These are phyloP conservation scores for Drosophila melanocephala DNA, from an alignment of 2,888 invertebrate genomes.

Conservation along the genomic window DNA sequence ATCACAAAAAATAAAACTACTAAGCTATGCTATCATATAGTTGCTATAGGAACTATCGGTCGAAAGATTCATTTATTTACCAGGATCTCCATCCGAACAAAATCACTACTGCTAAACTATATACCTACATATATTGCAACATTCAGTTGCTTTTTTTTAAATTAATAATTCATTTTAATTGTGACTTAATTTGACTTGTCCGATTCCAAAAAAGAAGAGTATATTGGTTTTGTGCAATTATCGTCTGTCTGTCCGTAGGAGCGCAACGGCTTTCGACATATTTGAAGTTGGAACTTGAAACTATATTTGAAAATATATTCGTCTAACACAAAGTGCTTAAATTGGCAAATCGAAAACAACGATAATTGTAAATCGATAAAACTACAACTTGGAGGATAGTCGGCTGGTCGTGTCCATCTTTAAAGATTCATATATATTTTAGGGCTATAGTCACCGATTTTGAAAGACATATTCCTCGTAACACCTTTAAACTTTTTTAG, in stretches of 20 bases:
- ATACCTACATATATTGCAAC: neutral
- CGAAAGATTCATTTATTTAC: neutral
- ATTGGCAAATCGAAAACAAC: neutral
- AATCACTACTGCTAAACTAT: neutral
- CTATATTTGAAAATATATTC: neutral
- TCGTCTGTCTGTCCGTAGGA: neutral
- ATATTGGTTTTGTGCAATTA: neutral
- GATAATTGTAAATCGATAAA: neutral
- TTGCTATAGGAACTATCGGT: neutral
- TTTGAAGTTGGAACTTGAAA: neutral
- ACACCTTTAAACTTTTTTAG: neutral
- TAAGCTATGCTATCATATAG: neutral
- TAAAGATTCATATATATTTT: neutral
- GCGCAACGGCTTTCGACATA: too few species aligned
- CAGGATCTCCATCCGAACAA: neutral
- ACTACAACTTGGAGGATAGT: neutral
- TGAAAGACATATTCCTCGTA: neutral
- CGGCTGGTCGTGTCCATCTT: neutral
- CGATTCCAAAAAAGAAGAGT: neutral
- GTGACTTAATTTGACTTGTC: neutral
- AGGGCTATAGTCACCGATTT: neutral
- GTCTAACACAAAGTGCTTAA: neutral
- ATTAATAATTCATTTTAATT: neutral
- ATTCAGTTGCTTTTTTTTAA: neutral
- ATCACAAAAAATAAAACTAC: neutral